phyloP scores from a whole-genome alignment of 1,140 invertebrate species.

The Muscidifurax raptorellus region DNA sequence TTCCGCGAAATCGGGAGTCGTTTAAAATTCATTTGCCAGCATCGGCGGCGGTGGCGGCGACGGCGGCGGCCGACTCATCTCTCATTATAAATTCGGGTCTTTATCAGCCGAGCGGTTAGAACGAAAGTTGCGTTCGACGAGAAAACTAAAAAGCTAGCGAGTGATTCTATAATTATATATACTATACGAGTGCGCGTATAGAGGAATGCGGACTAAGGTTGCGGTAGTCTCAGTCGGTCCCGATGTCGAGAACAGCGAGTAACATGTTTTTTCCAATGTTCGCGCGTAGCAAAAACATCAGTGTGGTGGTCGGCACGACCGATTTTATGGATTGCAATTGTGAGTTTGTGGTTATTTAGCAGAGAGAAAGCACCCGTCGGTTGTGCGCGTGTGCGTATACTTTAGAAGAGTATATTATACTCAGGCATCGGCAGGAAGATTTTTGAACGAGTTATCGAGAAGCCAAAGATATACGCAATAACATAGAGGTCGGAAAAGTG shows the following conservation, averaged over 20 bases:
- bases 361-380: neutral
- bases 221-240: neutral
- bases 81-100: slow-evolving; percentile 43
- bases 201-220: slow-evolving; percentile 14
- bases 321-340: slow-evolving; percentile 29
- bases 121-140: slow-evolving; percentile 19
- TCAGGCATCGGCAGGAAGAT: too few species aligned
- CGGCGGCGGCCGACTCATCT: neutral
- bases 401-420: neutral
- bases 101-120: slow-evolving; percentile 37
- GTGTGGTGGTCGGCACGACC: slow-evolving; percentile 1
- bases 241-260: slow-evolving; percentile 11
- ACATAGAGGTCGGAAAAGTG: neutral
- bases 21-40: slow-evolving; percentile 44
- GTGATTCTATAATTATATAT: neutral
- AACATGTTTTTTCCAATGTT: slow-evolving; percentile 39
- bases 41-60: neutral
- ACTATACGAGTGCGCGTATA: neutral
- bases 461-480: too few species aligned
- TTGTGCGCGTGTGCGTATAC: neutral
- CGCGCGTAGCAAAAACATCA: neutral
- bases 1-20: neutral
- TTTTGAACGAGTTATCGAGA: too few species aligned
- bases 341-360: slow-evolving; percentile 35
- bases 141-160: neutral